Percentiles rank a stretch among this genome's conserved stretches.
These are phyloP conservation scores for Drosophila nigricruria DNA, from an alignment of 2,888 invertebrate species.

Conservation along the genomic window DNA sequence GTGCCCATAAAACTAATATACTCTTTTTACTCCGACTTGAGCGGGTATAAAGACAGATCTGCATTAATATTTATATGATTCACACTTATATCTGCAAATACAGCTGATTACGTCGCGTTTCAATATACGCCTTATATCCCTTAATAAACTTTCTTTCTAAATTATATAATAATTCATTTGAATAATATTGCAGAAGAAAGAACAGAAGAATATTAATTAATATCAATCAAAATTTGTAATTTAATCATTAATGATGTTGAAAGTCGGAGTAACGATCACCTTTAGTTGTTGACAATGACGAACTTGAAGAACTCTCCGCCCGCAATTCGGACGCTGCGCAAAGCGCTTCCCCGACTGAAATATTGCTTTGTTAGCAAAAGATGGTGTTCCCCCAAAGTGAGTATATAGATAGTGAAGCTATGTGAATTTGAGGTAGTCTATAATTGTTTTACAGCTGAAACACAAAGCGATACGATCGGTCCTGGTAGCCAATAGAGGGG, in stretches of 20 bases:
- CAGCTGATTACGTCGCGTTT: too few relatives aligned
- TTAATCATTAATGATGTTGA: neutral
- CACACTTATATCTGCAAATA: too few relatives aligned
- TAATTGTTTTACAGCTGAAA: slow-evolving; percentile 81
- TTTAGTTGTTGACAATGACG: neutral
- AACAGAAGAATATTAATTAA: neutral
- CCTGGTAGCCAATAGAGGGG: slow-evolving; percentile 98
- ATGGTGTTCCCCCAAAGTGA: neutral
- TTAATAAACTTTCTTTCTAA: too few relatives aligned
- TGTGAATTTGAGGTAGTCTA: too few relatives aligned
- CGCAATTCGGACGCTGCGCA: neutral
- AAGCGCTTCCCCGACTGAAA: neutral
- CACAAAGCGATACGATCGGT: slow-evolving; percentile 95
- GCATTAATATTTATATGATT: neutral
- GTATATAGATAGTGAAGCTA: neutral
- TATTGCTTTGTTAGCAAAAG: neutral
- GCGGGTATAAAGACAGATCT: neutral
- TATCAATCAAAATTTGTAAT: neutral
- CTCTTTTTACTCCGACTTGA: too few relatives aligned
- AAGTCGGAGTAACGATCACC: too few relatives aligned
- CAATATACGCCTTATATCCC: neutral
- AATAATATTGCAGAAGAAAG: neutral
- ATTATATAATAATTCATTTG: neutral
- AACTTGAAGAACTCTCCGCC: neutral
- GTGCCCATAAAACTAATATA: too few relatives aligned